Evolutionary conservation across 2,113 vertebrate species (phyloP).

Genomic region (Onychorhynchus coronatus): DNA sequence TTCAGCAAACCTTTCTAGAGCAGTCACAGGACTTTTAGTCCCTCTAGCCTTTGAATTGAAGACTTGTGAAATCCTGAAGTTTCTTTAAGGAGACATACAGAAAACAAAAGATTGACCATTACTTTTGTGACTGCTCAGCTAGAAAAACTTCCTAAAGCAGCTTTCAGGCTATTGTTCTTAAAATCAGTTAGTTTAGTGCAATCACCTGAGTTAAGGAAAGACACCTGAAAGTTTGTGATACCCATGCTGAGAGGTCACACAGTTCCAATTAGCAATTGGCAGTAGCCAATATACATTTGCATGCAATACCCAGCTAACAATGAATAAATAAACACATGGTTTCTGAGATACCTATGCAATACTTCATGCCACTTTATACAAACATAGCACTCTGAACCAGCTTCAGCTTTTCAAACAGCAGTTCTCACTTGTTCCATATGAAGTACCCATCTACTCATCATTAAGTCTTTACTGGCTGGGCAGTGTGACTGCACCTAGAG

Average conservation of each 20-base stretch:
- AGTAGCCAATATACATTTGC: background rate
- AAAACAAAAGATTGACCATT: background rate
- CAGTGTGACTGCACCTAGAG: background rate
- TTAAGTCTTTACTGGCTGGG: background rate
- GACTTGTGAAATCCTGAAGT: background rate
- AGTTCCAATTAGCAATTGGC: background rate
- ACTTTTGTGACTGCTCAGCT: background rate
- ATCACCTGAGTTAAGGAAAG: background rate
- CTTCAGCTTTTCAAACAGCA: background rate
- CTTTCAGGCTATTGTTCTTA: background rate
- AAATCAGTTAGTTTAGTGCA: background rate
- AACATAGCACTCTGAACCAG: background rate
- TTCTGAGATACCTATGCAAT: background rate
- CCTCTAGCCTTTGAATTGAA: background rate
- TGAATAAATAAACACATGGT: background rate
- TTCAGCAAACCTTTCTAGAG: background rate
- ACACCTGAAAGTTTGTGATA: background rate
- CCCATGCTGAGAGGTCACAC: background rate
- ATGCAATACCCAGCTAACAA: background rate
- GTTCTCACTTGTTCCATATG: background rate
- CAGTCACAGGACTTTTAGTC: background rate
- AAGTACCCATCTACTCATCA: background rate
- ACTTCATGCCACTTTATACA: background rate
- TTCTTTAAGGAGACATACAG: background rate
- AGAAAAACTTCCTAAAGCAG: background rate